Conservation (phyloP, 2,797 vertebrate genomes). For the Ctenosaura bakeri region DNA sequence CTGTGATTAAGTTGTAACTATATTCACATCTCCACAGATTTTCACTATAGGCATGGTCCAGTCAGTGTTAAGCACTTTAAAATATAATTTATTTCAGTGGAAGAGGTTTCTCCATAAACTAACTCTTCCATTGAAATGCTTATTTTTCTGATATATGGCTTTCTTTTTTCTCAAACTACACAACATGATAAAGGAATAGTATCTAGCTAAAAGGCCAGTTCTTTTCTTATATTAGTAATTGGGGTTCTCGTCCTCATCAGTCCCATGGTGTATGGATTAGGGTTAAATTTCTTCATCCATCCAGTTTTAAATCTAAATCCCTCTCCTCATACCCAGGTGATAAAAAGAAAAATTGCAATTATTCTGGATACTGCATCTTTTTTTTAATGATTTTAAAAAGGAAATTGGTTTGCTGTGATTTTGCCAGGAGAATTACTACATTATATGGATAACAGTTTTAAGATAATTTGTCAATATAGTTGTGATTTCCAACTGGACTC, state of each 20-base stretch:
- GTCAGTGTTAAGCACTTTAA: not conserved
- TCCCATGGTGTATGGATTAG: not conserved
- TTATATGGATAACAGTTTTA: not conserved
- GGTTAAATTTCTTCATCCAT: not conserved
- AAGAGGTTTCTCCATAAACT: not conserved
- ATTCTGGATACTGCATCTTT: not conserved
- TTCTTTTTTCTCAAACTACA: not conserved
- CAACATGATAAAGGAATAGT: not conserved
- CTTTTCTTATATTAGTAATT: not conserved
- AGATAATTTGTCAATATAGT: not conserved
- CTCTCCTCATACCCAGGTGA: not conserved
- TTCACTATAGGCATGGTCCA: slow-evolving; percentile 59
- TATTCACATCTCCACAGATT: slow-evolving; percentile 56
- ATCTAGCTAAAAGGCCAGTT: not conserved
- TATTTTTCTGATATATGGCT: not conserved
- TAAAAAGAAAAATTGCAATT: not conserved
- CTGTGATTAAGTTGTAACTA: slow-evolving; percentile 64
- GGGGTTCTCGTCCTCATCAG: not conserved
- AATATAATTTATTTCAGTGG: not conserved
- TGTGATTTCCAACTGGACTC: not conserved
- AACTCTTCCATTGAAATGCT: not conserved
- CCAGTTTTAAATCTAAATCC: not conserved
- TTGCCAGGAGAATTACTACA: not conserved
- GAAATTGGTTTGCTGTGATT: not conserved
- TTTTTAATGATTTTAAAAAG: not conserved